These are phyloP conservation scores for Cavia porcellus DNA, from an alignment of 2,113 vertebrate genomes.

Conservation along the genomic window DNA sequence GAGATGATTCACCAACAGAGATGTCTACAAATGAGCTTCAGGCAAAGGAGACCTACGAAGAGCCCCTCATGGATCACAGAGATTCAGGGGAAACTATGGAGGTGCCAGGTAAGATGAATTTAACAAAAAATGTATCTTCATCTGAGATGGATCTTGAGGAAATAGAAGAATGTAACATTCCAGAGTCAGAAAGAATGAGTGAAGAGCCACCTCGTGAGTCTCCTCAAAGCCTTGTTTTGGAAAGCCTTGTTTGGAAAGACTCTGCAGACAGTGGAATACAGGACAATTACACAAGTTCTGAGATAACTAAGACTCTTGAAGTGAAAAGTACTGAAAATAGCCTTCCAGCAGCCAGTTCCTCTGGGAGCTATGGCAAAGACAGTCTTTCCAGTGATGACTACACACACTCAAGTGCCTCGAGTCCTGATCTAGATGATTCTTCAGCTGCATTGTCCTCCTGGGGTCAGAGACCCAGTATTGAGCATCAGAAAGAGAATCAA, in stretches of 20 bases:
- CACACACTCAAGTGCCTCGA: conserved; percentile 89
- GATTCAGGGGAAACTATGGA: conserved; percentile 61
- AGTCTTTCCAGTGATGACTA: conserved; percentile 90
- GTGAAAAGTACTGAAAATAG: conserved; percentile 67
- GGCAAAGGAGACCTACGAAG: conserved; percentile 42
- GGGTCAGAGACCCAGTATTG: conserved; percentile 74
- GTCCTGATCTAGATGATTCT: conserved; percentile 88
- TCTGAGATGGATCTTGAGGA: conserved; percentile 70
- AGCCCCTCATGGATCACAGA: background rate
- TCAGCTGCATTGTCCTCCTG: conserved; percentile 81
- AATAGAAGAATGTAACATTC: conserved; percentile 71
- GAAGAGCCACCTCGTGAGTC: conserved; percentile 68
- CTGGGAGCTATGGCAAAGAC: conserved; percentile 80
- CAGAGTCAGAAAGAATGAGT: conserved; percentile 54
- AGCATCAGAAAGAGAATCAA: conserved; percentile 48
- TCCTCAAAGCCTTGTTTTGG: conserved; percentile 82
- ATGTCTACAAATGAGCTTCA: conserved; percentile 51
- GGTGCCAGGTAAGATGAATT: conserved; percentile 27
- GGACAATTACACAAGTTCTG: conserved; percentile 86
- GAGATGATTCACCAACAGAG: conserved; percentile 56
- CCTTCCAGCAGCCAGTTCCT: conserved; percentile 65
- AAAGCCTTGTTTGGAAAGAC: conserved; percentile 84
- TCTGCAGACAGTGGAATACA: conserved; percentile 86
- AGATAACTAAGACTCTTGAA: conserved; percentile 79
- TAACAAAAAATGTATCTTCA: conserved; percentile 61